phyloP scores from a whole-genome alignment of 2,888 invertebrate species.

The Maniola hyperantus region DNA sequence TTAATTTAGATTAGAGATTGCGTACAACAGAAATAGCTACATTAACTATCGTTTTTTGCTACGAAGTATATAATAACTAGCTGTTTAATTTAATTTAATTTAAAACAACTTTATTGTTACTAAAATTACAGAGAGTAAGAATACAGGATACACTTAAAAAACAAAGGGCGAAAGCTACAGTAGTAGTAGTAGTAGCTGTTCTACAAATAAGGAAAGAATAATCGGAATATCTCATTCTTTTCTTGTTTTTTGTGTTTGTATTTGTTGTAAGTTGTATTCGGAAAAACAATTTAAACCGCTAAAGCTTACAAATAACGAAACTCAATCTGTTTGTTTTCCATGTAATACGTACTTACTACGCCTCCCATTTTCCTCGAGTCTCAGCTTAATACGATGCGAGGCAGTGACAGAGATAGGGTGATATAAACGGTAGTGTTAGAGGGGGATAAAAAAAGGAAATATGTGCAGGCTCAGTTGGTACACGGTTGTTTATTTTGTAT shows the following conservation, averaged over 20 bases:
- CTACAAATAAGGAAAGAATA: neutral
- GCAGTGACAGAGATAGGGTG: constrained; percentile 27
- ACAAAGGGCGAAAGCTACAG: no score
- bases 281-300: constrained; percentile 28
- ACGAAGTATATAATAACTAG: no score
- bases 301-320: constrained; percentile 32
- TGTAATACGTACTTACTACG: constrained; percentile 25
- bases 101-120: no score
- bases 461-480: constrained; percentile 34
- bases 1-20: no score
- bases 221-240: neutral
- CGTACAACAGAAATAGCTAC: no score
- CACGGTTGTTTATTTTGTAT: constrained; percentile 34
- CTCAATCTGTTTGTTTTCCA: constrained; percentile 40
- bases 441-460: constrained; percentile 35
- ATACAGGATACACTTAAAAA: no score
- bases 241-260: neutral
- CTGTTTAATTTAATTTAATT: no score
- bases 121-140: no score
- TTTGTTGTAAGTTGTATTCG: constrained; percentile 1
- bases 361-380: constrained; percentile 38
- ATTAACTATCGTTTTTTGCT: no score
- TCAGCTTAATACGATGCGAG: constrained; percentile 33
- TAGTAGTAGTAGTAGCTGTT: no score
- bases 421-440: constrained; percentile 34